Base-by-base conservation (phyloP, 2,113 vertebrate genomes). In the Proteles cristata region DNA sequence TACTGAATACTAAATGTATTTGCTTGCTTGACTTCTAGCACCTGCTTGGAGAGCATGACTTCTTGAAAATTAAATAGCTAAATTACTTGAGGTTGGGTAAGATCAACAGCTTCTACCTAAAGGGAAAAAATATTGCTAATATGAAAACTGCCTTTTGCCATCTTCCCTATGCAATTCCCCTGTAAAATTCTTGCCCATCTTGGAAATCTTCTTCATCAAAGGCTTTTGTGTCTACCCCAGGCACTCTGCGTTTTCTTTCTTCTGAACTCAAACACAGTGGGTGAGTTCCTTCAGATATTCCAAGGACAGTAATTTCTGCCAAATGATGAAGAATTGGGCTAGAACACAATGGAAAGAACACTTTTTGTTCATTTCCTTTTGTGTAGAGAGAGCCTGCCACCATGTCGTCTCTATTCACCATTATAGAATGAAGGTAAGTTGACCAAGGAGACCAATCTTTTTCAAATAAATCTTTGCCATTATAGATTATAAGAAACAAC, bases 31-130 rank as follows among this genome's bases (percentile, higher is more conserved):
- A 71, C 58, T 93, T 93, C 50, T 73, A 79, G 25, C 35, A 91
- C 25, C 39, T 93, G 28, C 48, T 66, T 80, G 19, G 45, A 81
- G 55, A 82, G 11, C 45, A 95, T 77, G 48, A 77, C 35, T 85
- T 91, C 19, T 68, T 68, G 33, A 88, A 90, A 96, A 94, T 93
- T 81, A 96, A 87, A 39, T 89, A 39, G 50, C 39, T 82, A 48
- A 96, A 79, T 96, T 81, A 94, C 48, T 90, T 63, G 55, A 80
- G 33, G 33, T 71, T 84, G 31, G 19, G 80, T 66, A 48, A 80
- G 33, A 96, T 77, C 35, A 92, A 9, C 17, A 95, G n/a, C 15
- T 87, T 73, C 39, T 31, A 43, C 25, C 14, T 19, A 45, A 17
- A 31, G 33, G 17, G 26, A 23, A 23, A 61, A 55, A 79, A 73